phyloP scores from a whole-genome alignment of 2,888 invertebrate species.

The Eupsilia transversa region DNA sequence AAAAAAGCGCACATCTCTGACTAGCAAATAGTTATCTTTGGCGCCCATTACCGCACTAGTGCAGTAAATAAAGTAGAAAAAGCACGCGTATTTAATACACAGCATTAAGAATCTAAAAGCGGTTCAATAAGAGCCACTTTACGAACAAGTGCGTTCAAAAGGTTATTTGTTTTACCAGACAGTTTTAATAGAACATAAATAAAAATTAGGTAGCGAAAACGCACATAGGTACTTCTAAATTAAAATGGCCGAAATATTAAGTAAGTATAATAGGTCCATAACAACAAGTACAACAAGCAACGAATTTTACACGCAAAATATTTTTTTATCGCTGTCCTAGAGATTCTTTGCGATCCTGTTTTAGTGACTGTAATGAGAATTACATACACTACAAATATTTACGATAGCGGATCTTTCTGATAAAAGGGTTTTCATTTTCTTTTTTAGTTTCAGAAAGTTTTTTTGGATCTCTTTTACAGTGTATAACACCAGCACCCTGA shows the following conservation, averaged over 20 bases:
- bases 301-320: constrained; percentile 23
- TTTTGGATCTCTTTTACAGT: background rate
- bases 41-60: no score
- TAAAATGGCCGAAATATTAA: constrained; percentile 16
- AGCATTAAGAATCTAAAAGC: no score
- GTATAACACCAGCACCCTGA: background rate
- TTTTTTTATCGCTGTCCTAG: constrained; percentile 27
- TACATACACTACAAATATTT: constrained; percentile 47
- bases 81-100: no score
- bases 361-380: constrained; percentile 39
- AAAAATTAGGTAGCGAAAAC: background rate
- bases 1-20: no score
- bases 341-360: constrained; percentile 31
- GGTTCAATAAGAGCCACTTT: no score
- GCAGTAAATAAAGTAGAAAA: no score
- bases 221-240: background rate
- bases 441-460: background rate
- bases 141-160: no score
- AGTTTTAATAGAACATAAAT: background rate
- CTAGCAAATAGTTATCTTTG: no score
- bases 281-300: constrained; percentile 15
- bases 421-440: constrained; percentile 13
- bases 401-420: constrained; percentile 12
- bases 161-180: background rate
- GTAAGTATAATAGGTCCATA: constrained; percentile 24